Evolutionary conservation across 2,797 vertebrate species (phyloP), one percentile per base, ranked within the genome.

Genomic region (Semotilus atromaculatus): DNA sequence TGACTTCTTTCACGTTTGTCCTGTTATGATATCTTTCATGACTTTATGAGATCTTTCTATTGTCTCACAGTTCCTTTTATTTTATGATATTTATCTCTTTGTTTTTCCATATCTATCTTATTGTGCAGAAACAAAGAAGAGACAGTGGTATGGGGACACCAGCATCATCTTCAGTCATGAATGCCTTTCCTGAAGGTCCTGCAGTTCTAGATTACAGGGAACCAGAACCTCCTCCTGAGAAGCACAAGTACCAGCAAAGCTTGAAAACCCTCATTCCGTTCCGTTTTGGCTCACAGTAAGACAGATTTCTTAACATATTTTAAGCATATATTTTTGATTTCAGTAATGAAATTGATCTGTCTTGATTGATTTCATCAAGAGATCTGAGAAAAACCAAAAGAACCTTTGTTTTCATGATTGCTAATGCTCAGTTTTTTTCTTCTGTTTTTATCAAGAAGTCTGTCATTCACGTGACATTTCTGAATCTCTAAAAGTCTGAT

Each of bases 251-350:
- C 87, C 78, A 93, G 7, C 81, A 87, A 53, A 94, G 92, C 87
- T 71, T 93, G 16, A 91, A 94, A 88, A 92, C 48, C 8, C 85
- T 95, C 79, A 93, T 94, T 85, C 94, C 94, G 4, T n/a, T 96
- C 58, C 94, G 93, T 78, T 93, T 88, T 81, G 88, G 88, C 1
- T 71, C 92, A 80, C 21, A 88, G 95, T 95, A 67, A 91, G 93
- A 91, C 53, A 34, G 1, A 62, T 43, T 64, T 58, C 11, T 38
- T 1, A 29, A 36, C 7, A 73, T 48, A 31, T 40, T 55, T 14
- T 29, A 45, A 70, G 34, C 10, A 8, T 19, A 38, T 29, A 3
- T 9, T 38, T 51, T 11, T 64, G 9, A 66, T 82, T 60, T 62
- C 14, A 43, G 19, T 21, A 19, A 23, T 38, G 43, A 53, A 53